Evolutionary conservation across 2,113 vertebrate genomes (phyloP).

Genomic region (Sphyrna mokarran): DNA sequence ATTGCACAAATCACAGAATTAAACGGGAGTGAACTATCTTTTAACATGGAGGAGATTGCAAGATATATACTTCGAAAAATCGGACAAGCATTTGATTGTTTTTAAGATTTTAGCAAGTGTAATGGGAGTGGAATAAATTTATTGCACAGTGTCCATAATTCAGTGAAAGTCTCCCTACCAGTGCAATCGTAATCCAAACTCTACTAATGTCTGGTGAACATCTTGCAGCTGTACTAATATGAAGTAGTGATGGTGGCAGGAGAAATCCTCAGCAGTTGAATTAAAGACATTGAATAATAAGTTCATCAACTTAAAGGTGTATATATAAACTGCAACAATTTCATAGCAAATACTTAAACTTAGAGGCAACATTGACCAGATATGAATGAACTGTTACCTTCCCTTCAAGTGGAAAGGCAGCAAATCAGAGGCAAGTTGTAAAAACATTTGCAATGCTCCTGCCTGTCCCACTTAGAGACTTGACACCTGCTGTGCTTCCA

Average conservation of each 20-base stretch:
- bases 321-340: constrained; percentile 7
- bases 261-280: background rate
- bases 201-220: background rate
- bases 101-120: background rate
- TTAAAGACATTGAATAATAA: background rate
- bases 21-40: background rate
- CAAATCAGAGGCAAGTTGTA: background rate
- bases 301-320: background rate
- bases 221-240: background rate
- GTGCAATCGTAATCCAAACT: constrained; percentile 6
- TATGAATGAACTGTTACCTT: background rate
- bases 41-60: background rate
- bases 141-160: background rate
- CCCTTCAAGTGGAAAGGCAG: background rate
- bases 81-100: background rate
- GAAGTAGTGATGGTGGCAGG: background rate
- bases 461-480: too few relatives aligned
- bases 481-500: background rate
- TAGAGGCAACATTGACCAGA: background rate
- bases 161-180: background rate
- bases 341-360: background rate
- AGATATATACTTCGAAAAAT: background rate
- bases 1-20: background rate
- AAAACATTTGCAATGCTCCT: background rate
- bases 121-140: background rate